Base-by-base conservation (phyloP, 2,888 invertebrate species). In the Macropis europaea region DNA sequence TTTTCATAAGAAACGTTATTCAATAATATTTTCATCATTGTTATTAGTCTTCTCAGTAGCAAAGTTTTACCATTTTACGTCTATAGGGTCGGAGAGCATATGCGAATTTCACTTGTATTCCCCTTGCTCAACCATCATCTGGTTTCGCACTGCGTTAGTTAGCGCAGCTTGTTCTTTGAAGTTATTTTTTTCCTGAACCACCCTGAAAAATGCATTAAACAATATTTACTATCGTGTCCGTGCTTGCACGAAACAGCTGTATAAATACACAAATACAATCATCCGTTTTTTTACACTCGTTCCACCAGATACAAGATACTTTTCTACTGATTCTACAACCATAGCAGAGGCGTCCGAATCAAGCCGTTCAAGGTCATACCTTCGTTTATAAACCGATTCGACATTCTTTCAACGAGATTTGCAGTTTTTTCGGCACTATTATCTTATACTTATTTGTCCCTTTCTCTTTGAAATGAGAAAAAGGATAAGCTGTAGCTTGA, bases 101-200 rank as follows among this genome's bases (percentile, higher is more conserved):
- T 74, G n/a, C n/a, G n/a, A 73, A 79, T 82, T 82, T 83, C 73
- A 82, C 72, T 67, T 86, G 72, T 71, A 82, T 83, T 67, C 73
- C 73, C 69, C 42, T 69, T 67, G 59, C n/a, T 66, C 68, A 73
- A 77, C 17, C 69, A 52, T 53, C 63, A 52, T 53, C 63, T 61
- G 68, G 47, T 53, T 47, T 67, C 36, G 43, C 17, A 61, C 60
- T 76, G 77, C 75, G 63, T 84, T 84, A 87, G 63, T 84, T 84
- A 87, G 75, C 81, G 87, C 73, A 84, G 80, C 71, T 85, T 87
- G 73, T 84, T 85, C 77, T 82, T 87, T 63, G 83, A 81, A 81
- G 91, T 92, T 92, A 92, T 91, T 92, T 92, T 86, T 92, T 91
- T 90, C 91, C 91, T 84, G 92, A 90, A 82, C 90, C 92, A 88